A percentile compares a stretch with the other conserved stretches of the same genome.
Evolutionary conservation across 2,113 vertebrate species (phyloP).

Genomic region (Phaetusa simplex): DNA sequence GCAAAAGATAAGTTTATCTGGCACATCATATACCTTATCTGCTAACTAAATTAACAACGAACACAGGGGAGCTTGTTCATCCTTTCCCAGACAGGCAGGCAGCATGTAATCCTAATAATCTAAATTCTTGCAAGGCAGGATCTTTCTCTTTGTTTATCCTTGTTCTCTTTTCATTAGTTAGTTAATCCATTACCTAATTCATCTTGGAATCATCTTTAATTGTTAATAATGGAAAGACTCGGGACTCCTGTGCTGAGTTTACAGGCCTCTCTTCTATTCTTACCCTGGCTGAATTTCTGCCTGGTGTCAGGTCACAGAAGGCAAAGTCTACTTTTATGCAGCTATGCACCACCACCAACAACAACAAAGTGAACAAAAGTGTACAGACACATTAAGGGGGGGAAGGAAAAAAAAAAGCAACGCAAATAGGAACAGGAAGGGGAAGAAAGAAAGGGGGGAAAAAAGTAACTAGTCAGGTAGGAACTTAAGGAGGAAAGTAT

Average conservation of each 20-base stretch:
- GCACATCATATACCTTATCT: neutral
- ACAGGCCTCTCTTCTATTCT: conserved; percentile 34
- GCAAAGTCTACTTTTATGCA: neutral
- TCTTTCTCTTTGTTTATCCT: conserved; percentile 14
- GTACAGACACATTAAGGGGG: neutral
- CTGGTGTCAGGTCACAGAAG: conserved; percentile 55
- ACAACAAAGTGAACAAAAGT: neutral
- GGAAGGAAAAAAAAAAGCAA: neutral
- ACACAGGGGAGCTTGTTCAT: neutral
- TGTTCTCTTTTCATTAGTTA: conserved; percentile 3
- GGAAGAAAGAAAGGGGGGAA: neutral
- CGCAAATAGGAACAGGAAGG: neutral
- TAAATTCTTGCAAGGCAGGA: conserved; percentile 7
- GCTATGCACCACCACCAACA: neutral
- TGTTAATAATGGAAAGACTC: conserved; percentile 67
- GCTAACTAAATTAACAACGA: conserved; percentile 2
- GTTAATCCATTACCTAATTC: conserved; percentile 38
- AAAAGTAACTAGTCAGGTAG: neutral
- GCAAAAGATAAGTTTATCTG: neutral
- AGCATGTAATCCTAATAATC: neutral
- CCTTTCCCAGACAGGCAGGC: conserved; percentile 1
- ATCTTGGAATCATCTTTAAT: conserved; percentile 60
- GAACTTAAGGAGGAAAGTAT: neutral
- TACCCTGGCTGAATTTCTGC: conserved; percentile 45
- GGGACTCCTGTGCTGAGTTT: neutral